Evolutionary conservation across 2,888 invertebrate species (phyloP).

Genomic region (Aproaerema taeniolella): DNA sequence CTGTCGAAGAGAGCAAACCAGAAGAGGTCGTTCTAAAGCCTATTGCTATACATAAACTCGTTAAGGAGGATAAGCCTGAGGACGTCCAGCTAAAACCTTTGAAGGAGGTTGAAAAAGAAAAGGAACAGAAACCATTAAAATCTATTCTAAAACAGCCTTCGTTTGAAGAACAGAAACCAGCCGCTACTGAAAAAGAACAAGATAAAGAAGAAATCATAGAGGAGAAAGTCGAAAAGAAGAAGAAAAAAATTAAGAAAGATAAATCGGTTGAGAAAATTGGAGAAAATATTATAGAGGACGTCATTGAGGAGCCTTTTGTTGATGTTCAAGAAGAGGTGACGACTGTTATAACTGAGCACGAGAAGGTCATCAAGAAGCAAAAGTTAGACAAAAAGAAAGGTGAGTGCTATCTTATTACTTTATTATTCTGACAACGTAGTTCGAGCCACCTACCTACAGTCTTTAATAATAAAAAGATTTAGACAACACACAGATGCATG

Average conservation of each 20-base stretch:
- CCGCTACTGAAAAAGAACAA: slow-evolving; percentile 28
- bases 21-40: slow-evolving; percentile 35
- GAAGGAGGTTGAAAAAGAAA: slow-evolving; percentile 40
- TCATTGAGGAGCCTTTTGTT: slow-evolving; percentile 28
- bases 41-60: slow-evolving; percentile 23
- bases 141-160: slow-evolving; percentile 27
- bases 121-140: slow-evolving; percentile 37
- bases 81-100: slow-evolving; percentile 49
- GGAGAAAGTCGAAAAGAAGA: slow-evolving; percentile 41
- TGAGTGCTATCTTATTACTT: slow-evolving; percentile 23
- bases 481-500: slow-evolving; percentile 52
- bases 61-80: slow-evolving; percentile 42
- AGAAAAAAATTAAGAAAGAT: slow-evolving; percentile 29
- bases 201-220: slow-evolving; percentile 40
- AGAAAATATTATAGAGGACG: slow-evolving; percentile 1
- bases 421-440: too few relatives aligned
- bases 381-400: slow-evolving; percentile 38
- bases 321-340: slow-evolving; percentile 31
- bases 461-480: not conserved
- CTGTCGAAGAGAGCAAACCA: slow-evolving; percentile 33
- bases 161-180: slow-evolving; percentile 37
- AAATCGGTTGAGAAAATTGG: slow-evolving; percentile 26
- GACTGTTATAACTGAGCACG: slow-evolving; percentile 33
- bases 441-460: not conserved
- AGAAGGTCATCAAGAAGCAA: slow-evolving; percentile 30